Percentiles rank a stretch among this genome's conserved stretches.
phyloP scores from a whole-genome alignment of 2,888 invertebrate genomes.

The Merodon equestris region DNA sequence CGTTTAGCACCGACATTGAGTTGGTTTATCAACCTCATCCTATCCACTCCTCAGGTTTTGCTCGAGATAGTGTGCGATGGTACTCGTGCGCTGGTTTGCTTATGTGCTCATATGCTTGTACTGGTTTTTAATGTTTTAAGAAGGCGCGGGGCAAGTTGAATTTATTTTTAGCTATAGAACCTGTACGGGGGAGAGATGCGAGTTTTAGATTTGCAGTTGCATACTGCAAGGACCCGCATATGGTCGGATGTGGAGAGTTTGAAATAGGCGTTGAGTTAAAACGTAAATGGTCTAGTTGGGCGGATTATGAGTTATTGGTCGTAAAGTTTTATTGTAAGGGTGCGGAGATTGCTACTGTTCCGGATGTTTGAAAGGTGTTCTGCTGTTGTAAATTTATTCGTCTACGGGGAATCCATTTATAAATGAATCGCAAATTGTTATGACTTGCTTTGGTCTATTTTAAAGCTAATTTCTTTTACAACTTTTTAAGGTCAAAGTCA shows the following conservation, averaged over 20 bases:
- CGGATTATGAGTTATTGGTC: neutral
- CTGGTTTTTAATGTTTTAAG: slow-evolving; percentile 28
- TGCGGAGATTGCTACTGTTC: no score
- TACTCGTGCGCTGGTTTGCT: slow-evolving; percentile 19
- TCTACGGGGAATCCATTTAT: no score
- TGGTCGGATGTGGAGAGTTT: slow-evolving; percentile 1
- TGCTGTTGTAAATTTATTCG: no score
- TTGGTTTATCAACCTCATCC: slow-evolving; percentile 64
- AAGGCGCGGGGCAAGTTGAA: slow-evolving; percentile 43
- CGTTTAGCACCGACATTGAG: slow-evolving; percentile 64
- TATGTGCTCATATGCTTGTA: no score
- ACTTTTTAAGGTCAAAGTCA: no score
- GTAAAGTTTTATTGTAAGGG: no score
- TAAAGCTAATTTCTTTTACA: no score
- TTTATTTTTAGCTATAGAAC: slow-evolving; percentile 50
- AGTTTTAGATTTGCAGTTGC: slow-evolving; percentile 27
- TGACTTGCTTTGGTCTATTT: no score
- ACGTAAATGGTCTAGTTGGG: no score
- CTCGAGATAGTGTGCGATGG: slow-evolving; percentile 15
- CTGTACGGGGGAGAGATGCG: slow-evolving; percentile 3
- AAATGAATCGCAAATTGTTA: no score
- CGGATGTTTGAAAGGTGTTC: no score
- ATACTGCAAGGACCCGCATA: slow-evolving; percentile 19
- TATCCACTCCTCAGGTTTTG: slow-evolving; percentile 11
- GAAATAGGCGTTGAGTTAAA: slow-evolving; percentile 1